A percentile compares a stretch with the other conserved stretches of the same genome.
Conservation (phyloP, 2,113 vertebrate species). For the Eretmochelys imbricata region DNA sequence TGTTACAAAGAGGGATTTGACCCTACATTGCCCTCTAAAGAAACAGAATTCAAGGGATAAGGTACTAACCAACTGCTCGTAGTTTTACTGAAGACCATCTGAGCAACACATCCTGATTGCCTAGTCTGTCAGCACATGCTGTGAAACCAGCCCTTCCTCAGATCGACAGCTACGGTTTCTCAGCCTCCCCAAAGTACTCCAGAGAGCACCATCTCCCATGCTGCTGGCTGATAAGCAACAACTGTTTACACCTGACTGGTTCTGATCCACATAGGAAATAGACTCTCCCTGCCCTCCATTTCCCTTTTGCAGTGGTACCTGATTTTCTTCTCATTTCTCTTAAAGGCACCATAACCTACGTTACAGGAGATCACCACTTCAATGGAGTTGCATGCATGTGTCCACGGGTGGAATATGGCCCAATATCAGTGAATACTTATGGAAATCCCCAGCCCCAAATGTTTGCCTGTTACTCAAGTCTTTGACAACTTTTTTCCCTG, state of each 20-base stretch:
- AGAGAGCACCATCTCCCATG: not conserved
- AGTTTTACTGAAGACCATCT: not conserved
- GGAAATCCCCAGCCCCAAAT: slow-evolving; percentile 15
- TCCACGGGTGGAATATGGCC: not conserved
- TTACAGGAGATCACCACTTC: not conserved
- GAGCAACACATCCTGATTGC: not conserved
- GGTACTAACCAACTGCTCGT: fast-evolving
- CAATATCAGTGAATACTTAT: not conserved
- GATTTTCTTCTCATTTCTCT: not conserved
- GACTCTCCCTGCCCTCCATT: not conserved
- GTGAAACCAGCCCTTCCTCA: not conserved
- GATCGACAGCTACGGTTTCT: not conserved
- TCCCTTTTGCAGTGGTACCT: not conserved
- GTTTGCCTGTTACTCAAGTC: not conserved
- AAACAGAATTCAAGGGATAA: not conserved
- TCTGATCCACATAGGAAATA: not conserved
- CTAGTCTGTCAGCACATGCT: not conserved
- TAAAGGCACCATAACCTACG: not conserved
- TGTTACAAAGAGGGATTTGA: not conserved
- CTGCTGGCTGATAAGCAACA: not conserved
- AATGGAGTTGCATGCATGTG: not conserved
- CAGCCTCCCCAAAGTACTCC: not conserved
- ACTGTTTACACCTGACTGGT: not conserved
- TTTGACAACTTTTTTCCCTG: slow-evolving; percentile 14
- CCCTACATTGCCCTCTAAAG: not conserved